phyloP scores from a whole-genome alignment of 2,888 invertebrate genomes.

The Drosophila suboccidentalis region DNA sequence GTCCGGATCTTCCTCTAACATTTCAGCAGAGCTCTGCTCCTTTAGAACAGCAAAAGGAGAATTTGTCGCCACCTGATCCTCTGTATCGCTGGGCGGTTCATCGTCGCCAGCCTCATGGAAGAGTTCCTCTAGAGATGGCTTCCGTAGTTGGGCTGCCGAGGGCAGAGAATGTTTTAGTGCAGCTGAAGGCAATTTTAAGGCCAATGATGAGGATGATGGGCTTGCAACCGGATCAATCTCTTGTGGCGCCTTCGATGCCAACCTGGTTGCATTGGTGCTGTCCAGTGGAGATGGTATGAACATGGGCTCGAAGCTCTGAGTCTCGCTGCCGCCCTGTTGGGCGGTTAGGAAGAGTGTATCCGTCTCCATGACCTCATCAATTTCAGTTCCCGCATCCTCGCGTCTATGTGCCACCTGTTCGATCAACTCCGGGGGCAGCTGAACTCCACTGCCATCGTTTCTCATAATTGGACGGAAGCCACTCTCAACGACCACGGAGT shows the following conservation, averaged over 20 bases:
- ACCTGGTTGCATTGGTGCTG: conserved; percentile 86
- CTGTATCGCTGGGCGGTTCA: conserved; percentile 20
- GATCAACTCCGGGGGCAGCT: conserved; percentile 85
- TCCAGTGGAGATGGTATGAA: conserved; percentile 93
- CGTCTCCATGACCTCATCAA: conserved; percentile 84
- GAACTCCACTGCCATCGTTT: conserved; percentile 85
- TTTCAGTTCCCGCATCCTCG: conserved; percentile 84
- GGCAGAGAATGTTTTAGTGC: conserved; percentile 61
- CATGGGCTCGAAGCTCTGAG: conserved; percentile 91
- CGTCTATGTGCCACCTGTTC: conserved; percentile 82
- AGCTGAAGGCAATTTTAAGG: conserved; percentile 61
- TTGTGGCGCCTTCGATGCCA: conserved; percentile 50
- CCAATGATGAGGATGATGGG: conserved; percentile 42
- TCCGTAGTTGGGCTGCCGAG: conserved; percentile 83
- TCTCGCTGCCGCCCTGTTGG: conserved; percentile 86
- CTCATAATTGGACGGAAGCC: conserved; percentile 92
- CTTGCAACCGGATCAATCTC: conserved; percentile 16
- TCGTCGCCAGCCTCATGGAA: conserved; percentile 32
- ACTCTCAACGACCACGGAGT: conserved; percentile 92
- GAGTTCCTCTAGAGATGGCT: conserved; percentile 82
- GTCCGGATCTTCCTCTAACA: conserved; percentile 29
- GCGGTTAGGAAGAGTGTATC: conserved; percentile 85
- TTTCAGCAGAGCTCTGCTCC: conserved; percentile 32
- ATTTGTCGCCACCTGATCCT: conserved; percentile 36
- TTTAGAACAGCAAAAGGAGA: conserved; percentile 12